phyloP scores from a whole-genome alignment of 1,140 invertebrate genomes.

The Drosophila persimilis region DNA sequence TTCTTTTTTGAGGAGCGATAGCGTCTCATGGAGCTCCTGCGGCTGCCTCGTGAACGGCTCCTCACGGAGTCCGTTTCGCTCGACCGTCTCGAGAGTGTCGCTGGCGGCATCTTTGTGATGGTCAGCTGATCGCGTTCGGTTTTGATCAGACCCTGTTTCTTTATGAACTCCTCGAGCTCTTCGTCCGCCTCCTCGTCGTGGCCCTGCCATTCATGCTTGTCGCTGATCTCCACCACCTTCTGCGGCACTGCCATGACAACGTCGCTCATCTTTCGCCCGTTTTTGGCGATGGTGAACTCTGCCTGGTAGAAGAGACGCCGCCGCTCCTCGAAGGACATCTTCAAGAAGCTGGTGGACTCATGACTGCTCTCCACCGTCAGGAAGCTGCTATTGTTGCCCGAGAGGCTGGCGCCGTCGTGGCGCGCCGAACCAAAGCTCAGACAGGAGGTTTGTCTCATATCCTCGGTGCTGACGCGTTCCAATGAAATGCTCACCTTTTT shows the following conservation, averaged over 20 bases:
- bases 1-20: too few relatives aligned
- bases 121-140: conserved; percentile 22
- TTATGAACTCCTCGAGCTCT: conserved; percentile 41
- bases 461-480: too few relatives aligned
- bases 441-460: too few relatives aligned
- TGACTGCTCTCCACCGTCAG: too few relatives aligned
- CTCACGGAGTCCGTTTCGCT: not conserved
- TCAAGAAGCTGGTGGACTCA: too few relatives aligned
- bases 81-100: not conserved
- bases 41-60: too few relatives aligned
- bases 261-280: conserved; percentile 40
- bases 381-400: too few relatives aligned
- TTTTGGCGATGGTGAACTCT: conserved; percentile 57
- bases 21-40: too few relatives aligned
- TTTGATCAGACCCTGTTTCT: conserved; percentile 29
- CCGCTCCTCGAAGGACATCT: conserved; percentile 31
- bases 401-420: too few relatives aligned
- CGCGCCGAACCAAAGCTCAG: too few relatives aligned
- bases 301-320: conserved; percentile 25
- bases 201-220: not conserved
- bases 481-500: too few relatives aligned
- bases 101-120: not conserved
- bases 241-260: conserved; percentile 15
- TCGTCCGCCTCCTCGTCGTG: conserved; percentile 11
- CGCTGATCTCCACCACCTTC: not conserved